Evolutionary conservation across 2,797 vertebrate species (phyloP).

Genomic region (Psittacula derbiana): DNA sequence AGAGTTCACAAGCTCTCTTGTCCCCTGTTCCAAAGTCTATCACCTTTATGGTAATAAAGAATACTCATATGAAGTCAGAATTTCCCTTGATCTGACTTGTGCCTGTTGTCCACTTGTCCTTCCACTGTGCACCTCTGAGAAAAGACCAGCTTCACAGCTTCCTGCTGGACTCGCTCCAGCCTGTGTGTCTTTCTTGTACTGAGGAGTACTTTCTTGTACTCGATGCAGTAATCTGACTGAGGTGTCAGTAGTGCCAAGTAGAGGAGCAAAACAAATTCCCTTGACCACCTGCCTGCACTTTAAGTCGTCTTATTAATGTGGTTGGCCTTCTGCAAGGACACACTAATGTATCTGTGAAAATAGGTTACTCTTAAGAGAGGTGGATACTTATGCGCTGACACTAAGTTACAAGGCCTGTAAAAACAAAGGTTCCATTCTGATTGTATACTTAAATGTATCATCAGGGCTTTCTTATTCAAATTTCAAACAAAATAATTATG

Average conservation of each 20-base stretch:
- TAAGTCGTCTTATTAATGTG: not conserved
- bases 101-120: not conserved
- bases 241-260: not conserved
- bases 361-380: not conserved
- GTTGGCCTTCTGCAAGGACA: not conserved
- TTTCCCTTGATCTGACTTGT: not conserved
- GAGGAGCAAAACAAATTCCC: not conserved
- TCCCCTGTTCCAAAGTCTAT: not conserved
- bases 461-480: not conserved
- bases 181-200: rapidly evolving
- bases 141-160: not conserved
- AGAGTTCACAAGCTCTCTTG: not conserved
- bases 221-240: not conserved
- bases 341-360: not conserved
- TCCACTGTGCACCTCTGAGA: not conserved
- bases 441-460: not conserved
- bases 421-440: not conserved
- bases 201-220: not conserved
- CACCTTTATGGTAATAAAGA: not conserved
- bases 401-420: not conserved
- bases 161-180: rapidly evolving
- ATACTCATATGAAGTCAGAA: not conserved
- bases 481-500: not conserved
- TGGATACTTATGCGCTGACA: not conserved
- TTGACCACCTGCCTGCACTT: not conserved